These are phyloP conservation scores for Zygogramma bicolorata DNA, from an alignment of 2,888 invertebrate genomes.

Conservation along the genomic window DNA sequence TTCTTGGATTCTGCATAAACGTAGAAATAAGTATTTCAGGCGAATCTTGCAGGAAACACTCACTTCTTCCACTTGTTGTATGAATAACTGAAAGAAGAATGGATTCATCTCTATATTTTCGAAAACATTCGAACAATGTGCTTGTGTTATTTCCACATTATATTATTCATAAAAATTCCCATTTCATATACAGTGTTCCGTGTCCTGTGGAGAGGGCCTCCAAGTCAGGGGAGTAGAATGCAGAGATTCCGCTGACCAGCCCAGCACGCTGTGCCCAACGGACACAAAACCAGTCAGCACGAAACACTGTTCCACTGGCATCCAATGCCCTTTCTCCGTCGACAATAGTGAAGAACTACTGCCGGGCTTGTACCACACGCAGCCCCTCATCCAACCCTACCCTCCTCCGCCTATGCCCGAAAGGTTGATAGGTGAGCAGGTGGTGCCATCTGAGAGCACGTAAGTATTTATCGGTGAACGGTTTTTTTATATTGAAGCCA, in stretches of 20 bases:
- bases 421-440: constrained; percentile 77
- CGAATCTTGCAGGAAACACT: too few species aligned
- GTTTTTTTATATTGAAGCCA: background rate
- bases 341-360: constrained; percentile 72
- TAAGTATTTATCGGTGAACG: constrained; percentile 68
- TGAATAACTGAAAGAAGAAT: too few species aligned
- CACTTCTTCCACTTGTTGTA: too few species aligned
- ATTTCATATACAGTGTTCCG: constrained; percentile 80
- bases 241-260: constrained; percentile 71
- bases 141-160: too few species aligned
- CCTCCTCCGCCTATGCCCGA: constrained; percentile 76
- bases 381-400: constrained; percentile 78
- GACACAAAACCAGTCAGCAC: constrained; percentile 76
- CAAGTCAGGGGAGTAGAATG: constrained; percentile 88
- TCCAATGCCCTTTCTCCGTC: constrained; percentile 72
- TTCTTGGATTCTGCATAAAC: too few species aligned
- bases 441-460: constrained; percentile 83
- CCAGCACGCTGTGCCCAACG: constrained; percentile 75
- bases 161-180: too few species aligned
- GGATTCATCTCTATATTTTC: too few species aligned
- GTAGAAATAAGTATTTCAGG: too few species aligned
- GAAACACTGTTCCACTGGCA: constrained; percentile 80
- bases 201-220: constrained; percentile 89
- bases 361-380: constrained; percentile 74
- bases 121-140: too few species aligned